phyloP scores from a whole-genome alignment of 2,888 invertebrate species.

The Crematogaster levior region DNA sequence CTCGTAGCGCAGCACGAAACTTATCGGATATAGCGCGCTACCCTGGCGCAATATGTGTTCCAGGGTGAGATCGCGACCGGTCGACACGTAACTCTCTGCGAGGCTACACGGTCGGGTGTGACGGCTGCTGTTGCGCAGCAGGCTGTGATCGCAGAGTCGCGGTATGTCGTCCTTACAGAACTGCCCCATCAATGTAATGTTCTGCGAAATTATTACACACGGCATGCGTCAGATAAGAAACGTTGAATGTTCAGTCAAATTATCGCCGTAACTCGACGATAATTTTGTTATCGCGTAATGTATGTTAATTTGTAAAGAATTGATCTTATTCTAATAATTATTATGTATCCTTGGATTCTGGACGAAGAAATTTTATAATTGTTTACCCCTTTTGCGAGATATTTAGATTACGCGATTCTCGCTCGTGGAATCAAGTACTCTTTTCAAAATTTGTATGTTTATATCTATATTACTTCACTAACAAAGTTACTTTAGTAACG shows the following conservation, averaged over 20 bases:
- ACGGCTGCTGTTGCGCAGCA: constrained; percentile 90
- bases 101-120: constrained; percentile 90
- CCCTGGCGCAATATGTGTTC: constrained; percentile 92
- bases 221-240: neutral
- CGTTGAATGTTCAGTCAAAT: neutral
- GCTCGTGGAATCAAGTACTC: neutral
- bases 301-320: neutral
- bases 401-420: neutral
- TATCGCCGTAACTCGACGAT: neutral
- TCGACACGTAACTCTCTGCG: constrained; percentile 92
- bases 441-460: constrained; percentile 31
- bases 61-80: constrained; percentile 91
- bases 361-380: neutral
- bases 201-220: constrained; percentile 68
- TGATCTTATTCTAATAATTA: neutral
- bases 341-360: neutral
- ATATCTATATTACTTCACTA: constrained; percentile 10
- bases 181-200: constrained; percentile 88
- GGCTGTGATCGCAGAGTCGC: constrained; percentile 91
- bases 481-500: constrained; percentile 16
- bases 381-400: neutral
- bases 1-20: constrained; percentile 93
- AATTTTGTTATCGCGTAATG: neutral
- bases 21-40: constrained; percentile 92
- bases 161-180: constrained; percentile 93